phyloP scores from a whole-genome alignment of 2,797 vertebrate genomes.

The Vultur gryphus region DNA sequence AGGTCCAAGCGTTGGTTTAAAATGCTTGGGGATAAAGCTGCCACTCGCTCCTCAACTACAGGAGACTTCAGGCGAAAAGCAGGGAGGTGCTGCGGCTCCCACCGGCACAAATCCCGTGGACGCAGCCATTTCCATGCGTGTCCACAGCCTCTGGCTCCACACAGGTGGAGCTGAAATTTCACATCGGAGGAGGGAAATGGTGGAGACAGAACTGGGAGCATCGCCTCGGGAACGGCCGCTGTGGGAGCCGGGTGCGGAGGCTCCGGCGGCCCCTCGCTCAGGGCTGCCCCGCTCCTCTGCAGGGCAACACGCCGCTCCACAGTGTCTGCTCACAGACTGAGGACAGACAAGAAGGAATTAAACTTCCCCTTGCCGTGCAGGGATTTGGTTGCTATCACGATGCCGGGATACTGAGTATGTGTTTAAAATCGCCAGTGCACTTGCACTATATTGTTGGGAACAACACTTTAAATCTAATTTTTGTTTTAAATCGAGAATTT shows the following conservation, averaged over 20 bases:
- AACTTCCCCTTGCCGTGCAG: background rate
- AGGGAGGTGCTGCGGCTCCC: background rate
- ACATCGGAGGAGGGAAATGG: background rate
- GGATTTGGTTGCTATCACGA: background rate
- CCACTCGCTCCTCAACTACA: background rate
- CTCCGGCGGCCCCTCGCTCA: background rate
- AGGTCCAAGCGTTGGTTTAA: background rate
- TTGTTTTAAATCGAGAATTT: conserved; percentile 53
- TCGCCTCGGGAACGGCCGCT: fast-evolving
- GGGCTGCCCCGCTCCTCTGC: background rate
- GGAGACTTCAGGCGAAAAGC: background rate
- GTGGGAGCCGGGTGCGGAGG: background rate
- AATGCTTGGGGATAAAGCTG: background rate
- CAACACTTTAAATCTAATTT: conserved; percentile 54
- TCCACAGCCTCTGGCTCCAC: background rate
- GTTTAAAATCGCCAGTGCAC: background rate
- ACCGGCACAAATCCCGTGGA: background rate
- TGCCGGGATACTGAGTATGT: background rate
- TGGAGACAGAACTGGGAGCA: background rate
- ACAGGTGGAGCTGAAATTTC: background rate
- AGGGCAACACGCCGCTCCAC: background rate
- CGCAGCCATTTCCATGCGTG: background rate
- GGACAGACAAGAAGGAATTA: background rate
- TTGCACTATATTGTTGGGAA: background rate
- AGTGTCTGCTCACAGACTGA: fast-evolving